A percentile compares a stretch with the other conserved stretches of the same genome.
Evolutionary conservation across 2,113 vertebrate species (phyloP).

Genomic region (Lophura nycthemera): DNA sequence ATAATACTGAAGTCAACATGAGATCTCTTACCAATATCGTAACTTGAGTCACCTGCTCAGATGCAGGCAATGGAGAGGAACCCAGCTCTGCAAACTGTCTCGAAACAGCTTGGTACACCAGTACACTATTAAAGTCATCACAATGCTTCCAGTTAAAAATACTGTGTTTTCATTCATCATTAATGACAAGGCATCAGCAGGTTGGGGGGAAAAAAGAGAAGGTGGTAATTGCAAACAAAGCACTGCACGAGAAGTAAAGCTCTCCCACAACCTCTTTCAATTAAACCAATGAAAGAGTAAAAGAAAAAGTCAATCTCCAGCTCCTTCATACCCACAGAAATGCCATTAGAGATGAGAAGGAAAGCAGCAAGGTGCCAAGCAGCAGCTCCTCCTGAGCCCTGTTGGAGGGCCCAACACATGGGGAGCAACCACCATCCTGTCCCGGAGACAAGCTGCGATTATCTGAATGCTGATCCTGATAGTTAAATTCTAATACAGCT

Average conservation of each 20-base stretch:
- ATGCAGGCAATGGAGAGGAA: neutral
- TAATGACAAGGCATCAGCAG: neutral
- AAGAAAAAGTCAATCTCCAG: neutral
- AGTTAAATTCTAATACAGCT: neutral
- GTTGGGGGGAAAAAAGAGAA: neutral
- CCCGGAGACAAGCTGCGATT: neutral
- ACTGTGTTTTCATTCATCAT: neutral
- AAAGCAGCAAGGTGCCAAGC: neutral
- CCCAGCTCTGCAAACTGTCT: neutral
- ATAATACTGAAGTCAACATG: neutral
- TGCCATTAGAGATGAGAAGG: neutral
- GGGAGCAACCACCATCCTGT: neutral
- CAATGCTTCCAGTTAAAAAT: neutral
- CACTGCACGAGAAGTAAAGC: neutral
- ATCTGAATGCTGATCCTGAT: neutral
- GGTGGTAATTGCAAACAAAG: neutral
- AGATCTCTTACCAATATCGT: neutral
- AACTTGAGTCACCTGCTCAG: neutral
- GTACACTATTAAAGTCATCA: neutral
- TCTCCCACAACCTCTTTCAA: neutral
- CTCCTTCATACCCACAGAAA: neutral
- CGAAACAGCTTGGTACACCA: neutral
- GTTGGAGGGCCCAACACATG: too few species aligned
- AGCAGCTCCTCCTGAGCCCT: neutral
- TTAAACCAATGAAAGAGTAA: neutral